These are phyloP conservation scores for Rhadinocentrus ornatus DNA, from an alignment of 2,797 vertebrate genomes.

Conservation along the genomic window DNA sequence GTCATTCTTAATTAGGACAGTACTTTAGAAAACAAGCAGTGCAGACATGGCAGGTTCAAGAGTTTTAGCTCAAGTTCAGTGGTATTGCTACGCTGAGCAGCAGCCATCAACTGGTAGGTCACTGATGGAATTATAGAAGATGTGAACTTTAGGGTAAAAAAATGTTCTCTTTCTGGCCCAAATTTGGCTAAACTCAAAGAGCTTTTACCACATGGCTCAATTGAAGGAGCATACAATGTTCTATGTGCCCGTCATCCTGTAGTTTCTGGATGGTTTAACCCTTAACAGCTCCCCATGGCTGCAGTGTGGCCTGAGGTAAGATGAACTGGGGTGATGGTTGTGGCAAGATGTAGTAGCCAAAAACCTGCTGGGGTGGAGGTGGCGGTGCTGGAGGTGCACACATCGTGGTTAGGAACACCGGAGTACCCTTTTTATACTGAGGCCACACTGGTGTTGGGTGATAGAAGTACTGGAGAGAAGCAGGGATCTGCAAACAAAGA, in stretches of 20 bases:
- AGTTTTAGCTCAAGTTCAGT: constrained; percentile 27
- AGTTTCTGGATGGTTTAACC: constrained; percentile 37
- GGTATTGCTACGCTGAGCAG: constrained; percentile 20
- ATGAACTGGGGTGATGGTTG: constrained; percentile 81
- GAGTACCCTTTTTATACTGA: constrained; percentile 75
- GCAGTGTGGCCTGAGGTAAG: constrained; percentile 78
- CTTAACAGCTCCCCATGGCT: constrained; percentile 76
- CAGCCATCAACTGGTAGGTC: constrained; percentile 1
- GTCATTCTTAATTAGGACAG: constrained; percentile 43
- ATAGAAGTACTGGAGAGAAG: constrained; percentile 78
- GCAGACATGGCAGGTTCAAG: constrained; percentile 35
- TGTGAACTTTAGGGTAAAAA: constrained; percentile 15
- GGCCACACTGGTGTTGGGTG: constrained; percentile 78
- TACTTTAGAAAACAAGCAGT: constrained; percentile 23
- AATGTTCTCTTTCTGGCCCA: constrained; percentile 37
- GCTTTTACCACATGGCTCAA: constrained; percentile 50
- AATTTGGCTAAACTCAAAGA: constrained; percentile 30
- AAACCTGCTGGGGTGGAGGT: constrained; percentile 66
- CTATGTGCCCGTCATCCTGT: not conserved
- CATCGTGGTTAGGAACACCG: constrained; percentile 77
- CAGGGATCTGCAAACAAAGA: constrained; percentile 58
- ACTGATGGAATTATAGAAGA: constrained; percentile 30
- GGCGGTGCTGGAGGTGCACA: constrained; percentile 64
- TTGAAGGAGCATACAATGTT: constrained; percentile 34
- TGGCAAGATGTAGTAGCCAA: constrained; percentile 81